Evolutionary conservation across 30 jellyfish, hydroid and myxozoan genomes (phyloP), one percentile per base, ranked within the genome.

Genomic region (Chrysaora quinquecirrha): DNA sequence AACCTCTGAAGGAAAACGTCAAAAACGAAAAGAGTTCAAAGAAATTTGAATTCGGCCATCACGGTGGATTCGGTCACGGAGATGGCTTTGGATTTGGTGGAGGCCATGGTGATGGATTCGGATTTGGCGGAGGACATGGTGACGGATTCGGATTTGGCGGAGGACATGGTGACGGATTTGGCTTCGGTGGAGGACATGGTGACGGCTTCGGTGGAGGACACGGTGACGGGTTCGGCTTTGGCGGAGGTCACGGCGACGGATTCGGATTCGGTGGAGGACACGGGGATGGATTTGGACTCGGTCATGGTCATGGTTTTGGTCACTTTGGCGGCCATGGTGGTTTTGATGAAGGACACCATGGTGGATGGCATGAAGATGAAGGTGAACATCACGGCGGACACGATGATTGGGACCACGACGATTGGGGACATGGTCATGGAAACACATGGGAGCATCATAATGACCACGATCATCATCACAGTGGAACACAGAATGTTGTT

Each of bases 401-500:
- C 64, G 89, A 43, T 38, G 89, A 80, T 66, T 64, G 80, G 78
- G 83, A 46, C 78, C 93, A 66, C 23, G 78, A 58, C 30, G 78
- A 65, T 34, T 86, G 90, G 96, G 96, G 90, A 30, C 96, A 87
- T 62, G 96, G 91, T 6, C 87, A 67, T 60, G 82, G 75, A 12
- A 78, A 87, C 88, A 79, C 86, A 20, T 88, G 97, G 97, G 97
- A 88, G 47, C 97, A 88, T 29, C 97, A 79, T 34, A 56, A 79
- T 14, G 90, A 80, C 46, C 96, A 78, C 49, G 97, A 71, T 21
- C 94, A 81, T 54, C 91, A 64, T 62, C 91, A 82, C 68, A 84
- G 94, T 48, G 96, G 95, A 11, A 81, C 89, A 35, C 98, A 91
- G 62, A 65, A 89, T 49, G 91, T 95, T 63, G 98, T 93, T 27